A percentile compares a stretch with the other conserved stretches of the same genome.
These are phyloP conservation scores for Drepana arcuata DNA, from an alignment of 1,140 invertebrate species.

Conservation along the genomic window DNA sequence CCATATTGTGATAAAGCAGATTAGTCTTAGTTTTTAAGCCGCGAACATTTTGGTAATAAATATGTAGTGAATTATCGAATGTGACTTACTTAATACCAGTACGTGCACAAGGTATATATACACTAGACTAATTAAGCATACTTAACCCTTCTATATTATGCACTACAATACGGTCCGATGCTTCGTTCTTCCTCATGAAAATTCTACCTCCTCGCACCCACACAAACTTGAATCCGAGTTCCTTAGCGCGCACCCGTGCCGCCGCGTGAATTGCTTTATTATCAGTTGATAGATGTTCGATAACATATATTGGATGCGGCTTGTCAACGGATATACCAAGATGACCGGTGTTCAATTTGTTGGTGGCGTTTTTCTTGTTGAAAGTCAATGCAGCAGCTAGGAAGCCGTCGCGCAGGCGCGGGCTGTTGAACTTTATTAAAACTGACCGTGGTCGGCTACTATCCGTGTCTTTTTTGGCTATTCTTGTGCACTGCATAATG, in stretches of 20 bases:
- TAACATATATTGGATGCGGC: neutral
- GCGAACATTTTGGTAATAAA: constrained; percentile 14
- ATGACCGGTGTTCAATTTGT: neutral
- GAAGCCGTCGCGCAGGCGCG: neutral
- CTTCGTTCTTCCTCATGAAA: neutral
- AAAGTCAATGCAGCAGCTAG: neutral
- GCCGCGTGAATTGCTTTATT: neutral
- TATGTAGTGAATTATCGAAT: neutral
- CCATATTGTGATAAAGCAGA: constrained; percentile 8
- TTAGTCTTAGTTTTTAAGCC: constrained; percentile 9
- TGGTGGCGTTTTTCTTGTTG: neutral
- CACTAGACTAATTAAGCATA: neutral
- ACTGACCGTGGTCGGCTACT: too few species aligned
- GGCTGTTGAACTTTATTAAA: too few species aligned
- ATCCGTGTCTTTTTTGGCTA: neutral
- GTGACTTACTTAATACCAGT: neutral
- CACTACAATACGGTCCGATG: neutral
- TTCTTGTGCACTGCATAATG: neutral
- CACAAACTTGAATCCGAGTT: neutral
- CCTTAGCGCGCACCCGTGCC: neutral
- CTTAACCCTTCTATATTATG: neutral
- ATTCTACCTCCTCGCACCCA: neutral
- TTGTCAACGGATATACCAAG: neutral
- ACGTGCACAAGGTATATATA: neutral
- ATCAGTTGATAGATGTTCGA: neutral